Percentiles rank a stretch among this genome's conserved stretches.
Evolutionary conservation across 2,113 vertebrate species (phyloP).

Genomic region (Numenius arquata): DNA sequence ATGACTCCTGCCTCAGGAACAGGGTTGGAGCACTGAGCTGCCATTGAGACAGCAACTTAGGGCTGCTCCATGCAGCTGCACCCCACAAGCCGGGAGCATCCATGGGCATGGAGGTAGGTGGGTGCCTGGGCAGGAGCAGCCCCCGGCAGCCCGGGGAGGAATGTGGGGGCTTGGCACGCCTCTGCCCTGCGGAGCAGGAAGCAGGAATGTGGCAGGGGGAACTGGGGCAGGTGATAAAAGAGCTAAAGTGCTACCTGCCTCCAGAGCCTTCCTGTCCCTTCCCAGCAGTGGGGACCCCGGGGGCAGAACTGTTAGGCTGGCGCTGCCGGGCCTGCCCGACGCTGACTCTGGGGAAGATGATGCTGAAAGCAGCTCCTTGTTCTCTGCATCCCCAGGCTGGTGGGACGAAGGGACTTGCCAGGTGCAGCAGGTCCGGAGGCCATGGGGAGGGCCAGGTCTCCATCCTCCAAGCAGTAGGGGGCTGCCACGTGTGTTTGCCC

Average conservation of each 20-base stretch:
- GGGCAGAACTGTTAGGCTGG: slow-evolving; percentile 41
- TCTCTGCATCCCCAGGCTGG: not conserved
- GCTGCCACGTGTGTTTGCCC: not conserved
- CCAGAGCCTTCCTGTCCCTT: slow-evolving; percentile 37
- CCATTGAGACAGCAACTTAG: not conserved
- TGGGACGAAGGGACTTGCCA: not conserved
- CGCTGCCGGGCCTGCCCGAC: not conserved
- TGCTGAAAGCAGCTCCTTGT: slow-evolving; percentile 3
- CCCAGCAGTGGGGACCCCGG: not conserved
- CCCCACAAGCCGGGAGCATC: accelerated
- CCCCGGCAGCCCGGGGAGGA: not conserved
- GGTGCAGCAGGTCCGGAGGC: not conserved
- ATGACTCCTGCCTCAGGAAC: not conserved
- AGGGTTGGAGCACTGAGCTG: not conserved
- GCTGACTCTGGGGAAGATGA: not conserved
- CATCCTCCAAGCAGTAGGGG: accelerated
- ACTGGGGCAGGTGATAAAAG: slow-evolving; percentile 45
- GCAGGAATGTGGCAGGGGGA: not conserved
- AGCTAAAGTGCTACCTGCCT: slow-evolving; percentile 33
- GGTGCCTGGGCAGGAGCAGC: not conserved
- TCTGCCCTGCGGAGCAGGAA: slow-evolving; percentile 53
- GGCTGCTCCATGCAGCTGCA: not conserved
- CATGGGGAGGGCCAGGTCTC: not conserved
- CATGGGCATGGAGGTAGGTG: not conserved
- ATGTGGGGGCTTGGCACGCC: slow-evolving; percentile 15